These are phyloP conservation scores for Agonopterix heracliana DNA, from an alignment of 2,888 invertebrate species.

Conservation along the genomic window DNA sequence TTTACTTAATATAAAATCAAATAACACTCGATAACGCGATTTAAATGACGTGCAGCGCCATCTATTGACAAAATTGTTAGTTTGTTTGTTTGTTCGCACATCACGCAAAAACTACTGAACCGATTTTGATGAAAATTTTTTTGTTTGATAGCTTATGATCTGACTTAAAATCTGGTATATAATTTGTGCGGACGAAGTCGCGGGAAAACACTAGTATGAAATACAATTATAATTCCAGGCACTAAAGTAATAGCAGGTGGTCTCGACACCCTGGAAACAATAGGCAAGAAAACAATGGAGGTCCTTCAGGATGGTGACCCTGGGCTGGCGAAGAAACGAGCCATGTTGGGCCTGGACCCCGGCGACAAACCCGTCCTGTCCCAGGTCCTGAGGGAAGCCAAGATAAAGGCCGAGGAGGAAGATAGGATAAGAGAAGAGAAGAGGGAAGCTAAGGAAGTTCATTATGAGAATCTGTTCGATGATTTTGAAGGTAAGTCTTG, in stretches of 20 bases:
- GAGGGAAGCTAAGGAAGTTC: conserved; percentile 71
- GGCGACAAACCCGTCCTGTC: conserved; percentile 80
- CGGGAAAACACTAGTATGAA: too few relatives aligned
- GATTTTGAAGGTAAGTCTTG: conserved; percentile 84
- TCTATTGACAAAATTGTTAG: too few relatives aligned
- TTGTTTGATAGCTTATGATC: too few relatives aligned
- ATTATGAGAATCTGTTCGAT: conserved; percentile 89
- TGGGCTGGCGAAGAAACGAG: conserved; percentile 86
- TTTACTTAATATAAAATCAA: too few relatives aligned
- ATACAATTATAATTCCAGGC: conserved; percentile 45
- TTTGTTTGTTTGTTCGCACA: too few relatives aligned
- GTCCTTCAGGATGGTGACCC: conserved; percentile 95
- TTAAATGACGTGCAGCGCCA: too few relatives aligned
- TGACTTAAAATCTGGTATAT: too few relatives aligned
- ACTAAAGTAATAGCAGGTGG: conserved; percentile 86
- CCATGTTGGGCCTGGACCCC: conserved; percentile 77
- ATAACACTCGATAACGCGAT: too few relatives aligned
- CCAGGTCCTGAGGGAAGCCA: conserved; percentile 81
- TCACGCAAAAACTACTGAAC: too few relatives aligned
- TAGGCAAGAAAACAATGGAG: conserved; percentile 97
- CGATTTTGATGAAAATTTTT: too few relatives aligned
- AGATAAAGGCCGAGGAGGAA: conserved; percentile 79
- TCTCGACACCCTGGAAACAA: conserved; percentile 91
- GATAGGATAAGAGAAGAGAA: conserved; percentile 66
- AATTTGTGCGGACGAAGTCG: too few relatives aligned